Evolutionary conservation across 2,888 invertebrate species (phyloP), one percentile per base, ranked within the genome.

Genomic region (Formica aserva): DNA sequence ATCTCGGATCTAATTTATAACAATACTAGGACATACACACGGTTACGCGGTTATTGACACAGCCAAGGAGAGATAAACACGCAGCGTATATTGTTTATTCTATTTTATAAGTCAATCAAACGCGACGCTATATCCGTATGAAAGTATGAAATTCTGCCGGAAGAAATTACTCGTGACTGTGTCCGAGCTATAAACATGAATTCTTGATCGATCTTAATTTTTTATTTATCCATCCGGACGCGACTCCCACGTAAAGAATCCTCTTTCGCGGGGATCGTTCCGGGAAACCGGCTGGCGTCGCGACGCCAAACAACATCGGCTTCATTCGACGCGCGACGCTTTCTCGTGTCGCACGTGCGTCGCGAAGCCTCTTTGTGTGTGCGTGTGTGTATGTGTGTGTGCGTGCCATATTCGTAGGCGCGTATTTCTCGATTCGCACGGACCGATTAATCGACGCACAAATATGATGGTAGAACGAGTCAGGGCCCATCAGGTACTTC

Each of bases 261-360:
- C 13, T 45, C 18, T 32, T 41, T 18, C 26, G 26, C 52, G 41
- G 32, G 32, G 60, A 32, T 13, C 15, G 8, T 9, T 1, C 29
- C 26, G 26, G 52, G 52, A 6, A 52, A 52, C n/a, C 52, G n/a
- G n/a, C 52, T 91, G 91, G 91, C 91, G 89, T 88, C 89, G 81
- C 86, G 88, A 88, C 87, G 88, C 88, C 84, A 26, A 67, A 83
- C 85, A 67, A 83, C 85, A 76, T 88, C 89, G 87, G 72, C 82
- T 88, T 91, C 93, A 93, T 91, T 93, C 91, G 89, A 87, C 86
- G 86, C 88, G 90, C 84, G 89, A 88, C 92, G 86, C 90, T 90
- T 90, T 86, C 87, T 87, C 90, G 90, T 87, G 87, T 86, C 86
- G 85, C 86, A 91, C 52, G 45, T 45, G 71, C 86, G 83, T 83